Percentiles rank a stretch among this genome's conserved stretches.
Evolutionary conservation across 2,113 vertebrate genomes (phyloP).

Genomic region (Mustela lutreola): DNA sequence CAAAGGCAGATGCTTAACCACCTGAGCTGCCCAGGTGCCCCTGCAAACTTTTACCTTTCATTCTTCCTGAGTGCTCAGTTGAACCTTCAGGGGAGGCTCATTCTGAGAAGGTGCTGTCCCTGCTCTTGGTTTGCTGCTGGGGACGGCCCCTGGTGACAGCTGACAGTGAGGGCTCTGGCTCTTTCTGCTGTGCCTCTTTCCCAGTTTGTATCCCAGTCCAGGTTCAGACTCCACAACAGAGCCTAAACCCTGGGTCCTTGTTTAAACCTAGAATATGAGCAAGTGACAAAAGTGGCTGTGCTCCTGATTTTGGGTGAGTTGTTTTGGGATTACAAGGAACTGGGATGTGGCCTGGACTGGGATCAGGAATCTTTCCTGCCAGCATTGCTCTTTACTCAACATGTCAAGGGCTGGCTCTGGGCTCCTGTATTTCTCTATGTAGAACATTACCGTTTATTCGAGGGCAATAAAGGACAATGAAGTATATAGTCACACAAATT

Average conservation of each 20-base stretch:
- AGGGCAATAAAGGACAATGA: background rate
- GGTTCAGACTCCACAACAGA: background rate
- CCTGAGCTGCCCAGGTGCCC: too few relatives aligned
- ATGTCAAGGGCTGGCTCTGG: background rate
- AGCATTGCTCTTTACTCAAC: background rate
- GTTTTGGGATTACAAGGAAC: background rate
- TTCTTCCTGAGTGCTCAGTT: background rate
- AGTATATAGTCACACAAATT: background rate
- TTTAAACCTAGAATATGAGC: conserved; percentile 11
- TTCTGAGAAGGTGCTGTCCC: background rate
- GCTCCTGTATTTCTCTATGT: background rate
- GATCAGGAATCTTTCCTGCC: background rate
- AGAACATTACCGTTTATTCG: background rate
- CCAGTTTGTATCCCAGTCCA: background rate
- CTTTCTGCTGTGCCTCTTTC: background rate
- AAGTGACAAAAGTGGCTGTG: background rate
- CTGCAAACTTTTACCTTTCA: too few relatives aligned
- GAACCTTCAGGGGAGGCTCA: background rate
- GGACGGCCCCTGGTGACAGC: background rate
- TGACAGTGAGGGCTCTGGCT: background rate
- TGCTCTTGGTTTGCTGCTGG: background rate
- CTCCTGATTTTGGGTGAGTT: conserved; percentile 52
- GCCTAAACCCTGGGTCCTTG: background rate
- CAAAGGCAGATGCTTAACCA: too few relatives aligned
- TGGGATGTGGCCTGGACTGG: background rate